Percentiles rank a stretch among this genome's conserved stretches.
phyloP scores from a whole-genome alignment of 2,113 vertebrate genomes.

The Semicossyphus pulcher region DNA sequence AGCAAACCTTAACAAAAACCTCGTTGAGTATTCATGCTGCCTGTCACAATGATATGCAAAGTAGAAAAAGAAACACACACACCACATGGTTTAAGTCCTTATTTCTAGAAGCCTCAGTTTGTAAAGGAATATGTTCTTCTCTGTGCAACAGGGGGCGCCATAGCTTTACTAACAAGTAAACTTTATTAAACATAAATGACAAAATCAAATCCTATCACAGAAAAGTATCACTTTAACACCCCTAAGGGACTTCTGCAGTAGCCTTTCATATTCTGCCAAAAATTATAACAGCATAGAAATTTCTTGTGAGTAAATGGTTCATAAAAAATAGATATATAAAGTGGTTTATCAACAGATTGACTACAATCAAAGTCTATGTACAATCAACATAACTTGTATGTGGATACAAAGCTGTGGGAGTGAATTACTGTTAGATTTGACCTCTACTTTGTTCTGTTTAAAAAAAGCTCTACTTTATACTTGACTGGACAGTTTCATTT shows the following conservation, averaged over 20 bases:
- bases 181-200: background rate
- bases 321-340: conserved; percentile 33
- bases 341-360: conserved; percentile 38
- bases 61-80: conserved; percentile 19
- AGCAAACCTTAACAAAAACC: conserved; percentile 32
- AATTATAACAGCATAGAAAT: conserved; percentile 14
- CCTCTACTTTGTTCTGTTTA: conserved; percentile 12
- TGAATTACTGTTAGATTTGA: conserved; percentile 4
- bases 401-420: conserved; percentile 14
- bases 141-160: conserved; percentile 56
- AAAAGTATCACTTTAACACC: conserved; percentile 19
- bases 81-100: background rate
- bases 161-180: background rate
- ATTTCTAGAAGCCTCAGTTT: conserved; percentile 7
- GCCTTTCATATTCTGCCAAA: background rate
- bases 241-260: background rate
- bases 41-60: conserved; percentile 6
- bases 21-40: conserved; percentile 6
- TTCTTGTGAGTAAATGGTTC: background rate
- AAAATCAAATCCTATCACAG: background rate
- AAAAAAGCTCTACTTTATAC: conserved; percentile 16
- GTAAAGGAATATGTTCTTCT: conserved; percentile 8
- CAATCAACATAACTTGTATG: conserved; percentile 1
- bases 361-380: conserved; percentile 29
- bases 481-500: conserved; percentile 3